A percentile compares a stretch with the other conserved stretches of the same genome.
These are phyloP conservation scores for Castor canadensis DNA, from an alignment of 2,113 vertebrate genomes.

Conservation along the genomic window DNA sequence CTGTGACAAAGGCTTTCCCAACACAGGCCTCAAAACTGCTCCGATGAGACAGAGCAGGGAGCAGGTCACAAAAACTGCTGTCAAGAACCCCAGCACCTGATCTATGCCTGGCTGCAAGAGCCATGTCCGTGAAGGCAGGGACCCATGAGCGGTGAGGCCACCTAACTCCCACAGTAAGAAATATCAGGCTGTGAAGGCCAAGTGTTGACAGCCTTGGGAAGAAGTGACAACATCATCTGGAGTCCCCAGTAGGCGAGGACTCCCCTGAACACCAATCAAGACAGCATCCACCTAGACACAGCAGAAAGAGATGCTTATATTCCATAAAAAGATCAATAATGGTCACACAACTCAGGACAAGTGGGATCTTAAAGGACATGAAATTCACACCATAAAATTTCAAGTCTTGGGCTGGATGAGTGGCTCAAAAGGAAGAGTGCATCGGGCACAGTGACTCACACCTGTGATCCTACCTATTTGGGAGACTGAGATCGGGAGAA, in stretches of 20 bases:
- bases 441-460: no score
- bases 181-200: not conserved
- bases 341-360: not conserved
- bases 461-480: no score
- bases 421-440: not conserved
- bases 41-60: not conserved
- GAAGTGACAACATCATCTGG: not conserved
- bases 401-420: not conserved
- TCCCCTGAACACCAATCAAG: not conserved
- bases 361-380: not conserved
- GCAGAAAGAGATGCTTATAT: not conserved
- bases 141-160: rapidly evolving
- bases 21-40: not conserved
- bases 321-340: not conserved
- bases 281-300: not conserved
- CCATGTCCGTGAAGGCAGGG: not conserved
- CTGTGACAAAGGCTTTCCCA: not conserved
- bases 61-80: not conserved
- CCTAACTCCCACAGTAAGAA: not conserved
- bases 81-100: not conserved
- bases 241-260: not conserved
- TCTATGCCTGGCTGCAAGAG: not conserved
- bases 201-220: not conserved
- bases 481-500: no score
- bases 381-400: not conserved